These are phyloP conservation scores for Spisula subtruncata DNA, from an alignment of 2,888 invertebrate species.

Conservation along the genomic window DNA sequence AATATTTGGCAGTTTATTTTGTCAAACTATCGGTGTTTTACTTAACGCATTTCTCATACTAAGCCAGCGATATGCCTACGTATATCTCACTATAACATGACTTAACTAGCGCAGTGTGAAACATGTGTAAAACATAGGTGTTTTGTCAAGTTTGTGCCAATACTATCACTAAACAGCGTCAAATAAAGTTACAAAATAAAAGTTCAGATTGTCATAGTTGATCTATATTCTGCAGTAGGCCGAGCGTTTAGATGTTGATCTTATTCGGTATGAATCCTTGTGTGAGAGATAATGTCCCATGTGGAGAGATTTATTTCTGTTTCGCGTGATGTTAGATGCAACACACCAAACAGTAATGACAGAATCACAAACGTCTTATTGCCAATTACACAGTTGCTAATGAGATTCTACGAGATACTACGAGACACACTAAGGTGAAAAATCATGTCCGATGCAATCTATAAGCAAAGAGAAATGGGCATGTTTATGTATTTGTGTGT, in stretches of 20 bases:
- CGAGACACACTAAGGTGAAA: not conserved
- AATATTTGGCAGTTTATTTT: no score
- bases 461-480: not conserved
- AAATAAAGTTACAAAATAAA: no score
- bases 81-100: no score
- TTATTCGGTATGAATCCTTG: not conserved
- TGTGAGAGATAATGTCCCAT: not conserved
- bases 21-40: no score
- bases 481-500: not conserved
- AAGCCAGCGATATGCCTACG: no score
- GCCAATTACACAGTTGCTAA: slow-evolving; percentile 7
- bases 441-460: not conserved
- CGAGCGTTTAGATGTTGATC: not conserved
- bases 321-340: slow-evolving; percentile 4
- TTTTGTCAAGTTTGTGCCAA: no score
- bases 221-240: not conserved
- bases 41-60: no score
- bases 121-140: no score
- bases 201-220: no score
- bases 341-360: slow-evolving; percentile 1
- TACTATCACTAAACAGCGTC: no score
- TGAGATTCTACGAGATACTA: not conserved
- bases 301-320: not conserved
- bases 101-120: no score
- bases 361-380: slow-evolving; percentile 15